Evolutionary conservation across 1,140 invertebrate species (phyloP).

Genomic region (Apis florea): DNA sequence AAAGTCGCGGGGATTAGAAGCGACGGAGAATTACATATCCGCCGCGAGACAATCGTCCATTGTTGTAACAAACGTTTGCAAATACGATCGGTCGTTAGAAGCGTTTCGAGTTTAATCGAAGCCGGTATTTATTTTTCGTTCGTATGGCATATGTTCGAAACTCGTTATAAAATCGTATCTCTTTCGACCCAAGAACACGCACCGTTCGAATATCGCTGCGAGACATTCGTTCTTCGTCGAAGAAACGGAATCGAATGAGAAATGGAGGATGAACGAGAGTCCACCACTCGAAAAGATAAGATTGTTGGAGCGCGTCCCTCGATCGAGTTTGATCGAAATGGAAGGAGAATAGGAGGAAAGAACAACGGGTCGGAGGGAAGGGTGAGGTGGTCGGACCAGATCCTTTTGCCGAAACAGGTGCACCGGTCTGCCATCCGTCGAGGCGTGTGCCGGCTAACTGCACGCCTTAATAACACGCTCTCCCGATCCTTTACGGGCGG

Average conservation of each 20-base stretch:
- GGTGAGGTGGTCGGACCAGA: slow-evolving; percentile 62
- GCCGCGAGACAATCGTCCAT: slow-evolving; percentile 41
- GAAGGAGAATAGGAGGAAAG: not conserved
- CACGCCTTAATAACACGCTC: slow-evolving; percentile 59
- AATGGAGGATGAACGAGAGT: no score
- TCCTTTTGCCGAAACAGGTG: slow-evolving; percentile 62
- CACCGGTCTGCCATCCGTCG: slow-evolving; percentile 32
- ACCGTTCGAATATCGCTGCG: no score
- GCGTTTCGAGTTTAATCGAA: slow-evolving; percentile 29
- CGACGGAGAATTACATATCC: slow-evolving; percentile 35
- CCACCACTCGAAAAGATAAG: no score
- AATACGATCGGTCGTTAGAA: slow-evolving; percentile 32
- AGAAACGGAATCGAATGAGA: no score
- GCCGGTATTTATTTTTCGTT: no score
- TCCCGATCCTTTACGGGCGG: slow-evolving; percentile 47
- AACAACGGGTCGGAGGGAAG: slow-evolving; percentile 11
- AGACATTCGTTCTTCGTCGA: no score
- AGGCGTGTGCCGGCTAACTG: slow-evolving; percentile 64
- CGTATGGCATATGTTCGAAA: no score
- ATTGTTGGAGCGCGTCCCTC: no score
- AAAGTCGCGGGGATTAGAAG: slow-evolving; percentile 39
- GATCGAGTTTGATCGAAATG: no score
- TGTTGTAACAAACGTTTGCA: slow-evolving; percentile 39
- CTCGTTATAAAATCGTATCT: no score
- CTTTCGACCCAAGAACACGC: no score